Evolutionary conservation across 2,888 invertebrate genomes (phyloP).

Genomic region (Ormyrus labotus): DNA sequence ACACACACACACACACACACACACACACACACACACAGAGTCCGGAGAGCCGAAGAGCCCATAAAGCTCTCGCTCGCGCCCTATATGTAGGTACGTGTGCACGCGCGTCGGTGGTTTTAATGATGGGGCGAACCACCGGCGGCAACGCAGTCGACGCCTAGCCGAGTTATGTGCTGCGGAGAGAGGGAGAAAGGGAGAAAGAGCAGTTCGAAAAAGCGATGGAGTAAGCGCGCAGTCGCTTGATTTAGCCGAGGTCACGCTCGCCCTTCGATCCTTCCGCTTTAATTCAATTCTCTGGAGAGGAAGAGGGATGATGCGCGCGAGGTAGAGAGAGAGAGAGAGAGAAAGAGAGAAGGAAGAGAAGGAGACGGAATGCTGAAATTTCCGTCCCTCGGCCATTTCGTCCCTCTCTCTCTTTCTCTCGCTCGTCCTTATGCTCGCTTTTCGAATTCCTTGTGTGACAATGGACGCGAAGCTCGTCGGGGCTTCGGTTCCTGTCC

Average conservation of each 20-base stretch:
- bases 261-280: conserved; percentile 52
- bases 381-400: conserved; percentile 8
- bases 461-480: conserved; percentile 28
- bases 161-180: neutral
- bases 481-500: neutral
- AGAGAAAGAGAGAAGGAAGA: neutral
- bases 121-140: conserved; percentile 7
- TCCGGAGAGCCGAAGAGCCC: neutral
- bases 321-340: neutral
- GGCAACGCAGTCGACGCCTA: neutral
- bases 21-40: neutral
- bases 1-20: no score
- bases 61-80: neutral
- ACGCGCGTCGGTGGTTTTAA: conserved; percentile 28
- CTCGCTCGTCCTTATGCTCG: conserved; percentile 8
- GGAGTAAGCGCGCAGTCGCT: conserved; percentile 6
- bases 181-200: neutral
- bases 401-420: neutral
- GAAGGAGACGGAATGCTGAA: neutral
- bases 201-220: neutral
- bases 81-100: neutral
- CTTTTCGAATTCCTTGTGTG: conserved; percentile 41
- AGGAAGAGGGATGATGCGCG: neutral
- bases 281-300: conserved; percentile 61
- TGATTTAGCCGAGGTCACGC: conserved; percentile 50